Evolutionary conservation across 2,888 invertebrate genomes (phyloP).

Genomic region (Epinotia ramella): DNA sequence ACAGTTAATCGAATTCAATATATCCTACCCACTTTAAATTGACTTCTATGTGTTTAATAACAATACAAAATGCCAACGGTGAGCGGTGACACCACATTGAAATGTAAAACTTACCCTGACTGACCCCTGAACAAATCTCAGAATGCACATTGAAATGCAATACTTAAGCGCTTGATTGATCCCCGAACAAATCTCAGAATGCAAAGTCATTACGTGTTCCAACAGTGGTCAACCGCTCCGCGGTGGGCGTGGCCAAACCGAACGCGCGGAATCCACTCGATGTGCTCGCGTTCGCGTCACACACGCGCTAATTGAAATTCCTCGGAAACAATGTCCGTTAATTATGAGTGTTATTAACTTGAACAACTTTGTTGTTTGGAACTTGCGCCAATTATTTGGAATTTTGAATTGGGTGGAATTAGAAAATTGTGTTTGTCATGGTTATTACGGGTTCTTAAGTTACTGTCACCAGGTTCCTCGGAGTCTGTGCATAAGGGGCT

Average conservation of each 20-base stretch:
- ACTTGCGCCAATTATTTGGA: slow-evolving; percentile 18
- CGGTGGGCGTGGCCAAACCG: background rate
- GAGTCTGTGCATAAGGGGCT: background rate
- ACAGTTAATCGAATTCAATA: too few species aligned
- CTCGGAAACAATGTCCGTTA: slow-evolving; percentile 38
- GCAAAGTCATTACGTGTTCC: slow-evolving; percentile 16
- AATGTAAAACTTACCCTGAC: background rate
- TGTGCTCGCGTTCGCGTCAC: slow-evolving; percentile 17
- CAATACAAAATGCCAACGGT: too few species aligned
- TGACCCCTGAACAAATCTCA: background rate
- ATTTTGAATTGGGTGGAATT: slow-evolving; percentile 8
- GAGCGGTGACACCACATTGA: too few species aligned
- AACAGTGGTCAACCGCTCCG: slow-evolving; percentile 11
- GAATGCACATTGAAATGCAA: background rate
- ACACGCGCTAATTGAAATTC: slow-evolving; percentile 39
- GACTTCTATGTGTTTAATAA: too few species aligned
- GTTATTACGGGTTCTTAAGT: slow-evolving; percentile 1
- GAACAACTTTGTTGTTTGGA: slow-evolving; percentile 21
- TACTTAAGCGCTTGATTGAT: background rate
- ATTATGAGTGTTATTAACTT: slow-evolving; percentile 43
- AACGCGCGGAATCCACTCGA: slow-evolving; percentile 8
- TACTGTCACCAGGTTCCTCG: background rate
- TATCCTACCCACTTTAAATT: too few species aligned
- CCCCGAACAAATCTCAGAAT: background rate
- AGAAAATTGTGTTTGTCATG: background rate